Base-by-base conservation (phyloP, 1,140 invertebrate genomes). In the Ruditapes philippinarum region DNA sequence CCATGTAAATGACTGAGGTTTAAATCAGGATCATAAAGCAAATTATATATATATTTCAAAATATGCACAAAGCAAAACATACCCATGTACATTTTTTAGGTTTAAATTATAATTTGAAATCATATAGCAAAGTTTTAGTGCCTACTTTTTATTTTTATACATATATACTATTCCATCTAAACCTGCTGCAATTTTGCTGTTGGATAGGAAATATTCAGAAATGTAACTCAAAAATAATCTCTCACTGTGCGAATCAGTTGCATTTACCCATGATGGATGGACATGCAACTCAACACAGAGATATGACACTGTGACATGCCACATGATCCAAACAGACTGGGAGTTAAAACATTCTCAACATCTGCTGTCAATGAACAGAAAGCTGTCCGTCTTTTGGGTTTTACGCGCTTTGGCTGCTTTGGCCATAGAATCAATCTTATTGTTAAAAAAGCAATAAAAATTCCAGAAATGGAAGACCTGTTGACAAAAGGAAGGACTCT, bases 361-460 rank as follows among this genome's bases (percentile, higher is more conserved):
- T n/a, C 60, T 65, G 79, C 79, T 7, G 51, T 57, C 42, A 81
- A 81, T 65, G 79, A 81, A 62, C 51, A 40, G 33, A 81, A 81
- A 49, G 79, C 51, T 62, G n/a, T 65, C 31, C 49, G 57, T 60
- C 38, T 62, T 14, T n/a, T 81, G 14, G 79, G 79, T 28, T 65
- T 60, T 12, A 60, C 51, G 5, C 49, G 79, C 28, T 81, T 65
- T 81, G 54, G 79, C 25, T 81, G n/a, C n/a, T n/a, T n/a, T n/a
- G n/a, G n/a, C n/a, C n/a, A n/a, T n/a, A n/a, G n/a, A n/a, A n/a
- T n/a, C 19, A 81, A 81, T 42, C 40, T 81, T 7, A 33, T 45
- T 5, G 79, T 81, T 19, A 81, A 81, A 33, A 60, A 81, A 38
- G 51, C 79, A n/a, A 12, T 81, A 5, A 33, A 81, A 65, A 45